Base-by-base conservation (phyloP, 1,140 invertebrate genomes). In the Mactra quadrangularis region DNA sequence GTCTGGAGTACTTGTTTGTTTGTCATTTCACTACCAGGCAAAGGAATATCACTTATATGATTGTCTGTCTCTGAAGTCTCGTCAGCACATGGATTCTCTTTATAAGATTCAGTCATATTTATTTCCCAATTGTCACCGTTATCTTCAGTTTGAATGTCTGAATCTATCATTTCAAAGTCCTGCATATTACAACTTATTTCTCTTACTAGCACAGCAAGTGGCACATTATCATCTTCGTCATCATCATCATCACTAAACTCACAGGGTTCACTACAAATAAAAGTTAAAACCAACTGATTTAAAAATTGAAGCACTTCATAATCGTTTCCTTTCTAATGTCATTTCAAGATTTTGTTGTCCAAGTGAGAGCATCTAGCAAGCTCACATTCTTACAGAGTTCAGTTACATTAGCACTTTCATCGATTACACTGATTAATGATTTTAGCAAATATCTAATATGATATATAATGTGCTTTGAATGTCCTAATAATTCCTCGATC, bases 401-500 rank as follows among this genome's bases (percentile, higher is more conserved):
- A 11, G 70, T 70, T 19, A 53, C 50, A 2, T 3, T 15, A 33
- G 25, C 11, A 22, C 31, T 29, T n/a, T 53, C 9, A 31, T 82
- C 77, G 19, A 76, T 60, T 25, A 74, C 74, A 3, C 38, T 45
- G 6, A 84, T 33, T n/a, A 77, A 25, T 15, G 71, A 70, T 2
- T 41, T 38, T 19, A 82, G 25, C 17, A 86, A 7, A 7, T 6
- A 41, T 15, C 15, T 41, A 41, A n/a, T n/a, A 29, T 71, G 62
- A 57, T 57, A 74, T 7, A 29, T 86, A 82, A 1, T 38, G 25
- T 2, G 60, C 70, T 41, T 86, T 86, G 17, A 86, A 84, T 4
- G 82, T 55, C 0, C 62, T 22, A 9, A 86, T 88, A 7, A 85
- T 85, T 15, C 82, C 74, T 1, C 62, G 59, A 55, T 87, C 82